Evolutionary conservation across 2,888 invertebrate genomes (phyloP), one percentile per base, ranked within the genome.

Genomic region (Pterostichus madidus): DNA sequence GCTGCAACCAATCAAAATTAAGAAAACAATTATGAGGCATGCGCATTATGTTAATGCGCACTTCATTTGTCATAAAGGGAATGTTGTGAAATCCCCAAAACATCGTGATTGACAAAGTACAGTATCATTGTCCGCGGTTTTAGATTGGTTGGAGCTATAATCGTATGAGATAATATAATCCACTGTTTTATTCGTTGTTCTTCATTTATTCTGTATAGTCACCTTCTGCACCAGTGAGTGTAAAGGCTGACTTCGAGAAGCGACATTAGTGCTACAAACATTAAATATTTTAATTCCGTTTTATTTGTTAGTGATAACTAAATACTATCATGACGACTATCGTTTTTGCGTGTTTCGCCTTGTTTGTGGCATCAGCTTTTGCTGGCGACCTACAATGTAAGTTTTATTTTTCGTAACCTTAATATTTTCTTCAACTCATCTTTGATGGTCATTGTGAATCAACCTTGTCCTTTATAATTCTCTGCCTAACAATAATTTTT

Each of bases 221-320:
- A 94, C 95, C 96, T 96, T 96, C 96, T 96, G 92, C 94, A 92
- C 96, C 96, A 96, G 96, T 96, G 96, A 91, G 96, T 95, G 95
- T 96, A 96, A 96, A 96, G 96, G 96, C 93, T 91, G 91, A 87
- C 87, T 85, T 85, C 78, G 35, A 68, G 84, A 84, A 82, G 82
- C 39, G 13, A 73, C 46, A 53, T 44, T 46, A 59, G 59, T 71
- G 73, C 77, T 39, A 64, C 44, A 73, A 31, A 56, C 46, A 59
- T 68, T 83, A n/a, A 73, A 56, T 80, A 44, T 56, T 56, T 52
- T 44, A 11, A 64, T 61, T 52, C 49, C 52, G 15, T 17, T 49
- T 75, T 78, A 79, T 83, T 77, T 76, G 49, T 82, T 64, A 76
- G 76, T 77, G 53, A 82, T 75, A 82, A 82, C 52, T 49, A 59